phyloP scores from a whole-genome alignment of 2,113 vertebrate species.

The Lophius piscatorius region DNA sequence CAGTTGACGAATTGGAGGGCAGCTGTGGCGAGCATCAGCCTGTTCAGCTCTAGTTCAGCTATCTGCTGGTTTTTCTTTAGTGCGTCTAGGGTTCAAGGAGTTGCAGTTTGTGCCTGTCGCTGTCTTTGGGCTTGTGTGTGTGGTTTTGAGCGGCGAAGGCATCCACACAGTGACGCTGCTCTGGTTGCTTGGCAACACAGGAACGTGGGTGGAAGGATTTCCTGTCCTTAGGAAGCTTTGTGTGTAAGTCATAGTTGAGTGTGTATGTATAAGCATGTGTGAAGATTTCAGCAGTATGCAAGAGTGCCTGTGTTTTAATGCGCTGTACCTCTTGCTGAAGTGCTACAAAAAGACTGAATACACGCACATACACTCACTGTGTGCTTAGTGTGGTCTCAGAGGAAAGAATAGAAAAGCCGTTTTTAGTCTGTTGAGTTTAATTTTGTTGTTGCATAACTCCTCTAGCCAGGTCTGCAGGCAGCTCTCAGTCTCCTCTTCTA shows the following conservation, averaged over 20 bases:
- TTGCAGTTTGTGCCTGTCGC: constrained; percentile 19
- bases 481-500: constrained; percentile 43
- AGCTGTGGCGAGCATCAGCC: constrained; percentile 52
- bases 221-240: constrained; percentile 79
- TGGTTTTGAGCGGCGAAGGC: constrained; percentile 57
- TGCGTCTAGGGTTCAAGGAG: constrained; percentile 45
- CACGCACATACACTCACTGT: constrained; percentile 19
- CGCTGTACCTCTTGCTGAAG: constrained; percentile 53
- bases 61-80: constrained; percentile 8
- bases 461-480: constrained; percentile 39
- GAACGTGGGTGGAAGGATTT: constrained; percentile 79
- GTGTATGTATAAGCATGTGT: constrained; percentile 16
- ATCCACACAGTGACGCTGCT: constrained; percentile 73
- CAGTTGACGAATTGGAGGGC: constrained; percentile 51
- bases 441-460: constrained; percentile 67
- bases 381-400: constrained; percentile 3
- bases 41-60: constrained; percentile 39
- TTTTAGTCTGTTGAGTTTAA: constrained; percentile 50
- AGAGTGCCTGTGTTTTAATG: constrained; percentile 57
- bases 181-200: constrained; percentile 72
- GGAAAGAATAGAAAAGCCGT: constrained; percentile 21
- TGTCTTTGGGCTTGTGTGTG: constrained; percentile 39
- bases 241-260: constrained; percentile 52
- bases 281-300: constrained; percentile 40
- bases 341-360: constrained; percentile 47